A percentile compares a stretch with the other conserved stretches of the same genome.
These are phyloP conservation scores for Alentia gelatinosa DNA, from an alignment of 2,888 invertebrate genomes.

Conservation along the genomic window DNA sequence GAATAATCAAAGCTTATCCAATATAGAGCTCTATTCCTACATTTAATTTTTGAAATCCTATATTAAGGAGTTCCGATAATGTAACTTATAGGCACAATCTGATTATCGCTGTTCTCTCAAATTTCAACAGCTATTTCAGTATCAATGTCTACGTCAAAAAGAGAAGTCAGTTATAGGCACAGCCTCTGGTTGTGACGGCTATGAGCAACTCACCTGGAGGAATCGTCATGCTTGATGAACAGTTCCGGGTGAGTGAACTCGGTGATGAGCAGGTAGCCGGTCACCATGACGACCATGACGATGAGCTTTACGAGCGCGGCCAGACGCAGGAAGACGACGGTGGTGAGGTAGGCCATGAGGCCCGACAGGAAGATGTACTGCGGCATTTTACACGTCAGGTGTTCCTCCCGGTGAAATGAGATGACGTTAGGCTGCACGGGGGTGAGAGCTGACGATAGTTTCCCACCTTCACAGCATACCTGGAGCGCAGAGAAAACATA, in stretches of 20 bases:
- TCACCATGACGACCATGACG: slow-evolving; percentile 87
- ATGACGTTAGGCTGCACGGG: slow-evolving; percentile 48
- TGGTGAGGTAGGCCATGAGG: slow-evolving; percentile 90
- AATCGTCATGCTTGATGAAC: slow-evolving; percentile 89
- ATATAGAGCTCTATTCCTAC: no score
- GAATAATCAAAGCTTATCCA: no score
- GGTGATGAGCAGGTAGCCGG: slow-evolving; percentile 90
- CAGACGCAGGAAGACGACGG: slow-evolving; percentile 91
- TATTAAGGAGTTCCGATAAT: no score
- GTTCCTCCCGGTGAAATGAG: slow-evolving; percentile 76
- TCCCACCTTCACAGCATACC: slow-evolving; percentile 78
- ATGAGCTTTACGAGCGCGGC: slow-evolving; percentile 89
- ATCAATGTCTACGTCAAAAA: no score
- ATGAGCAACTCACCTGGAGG: slow-evolving; percentile 66
- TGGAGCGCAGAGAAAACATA: slow-evolving; percentile 60
- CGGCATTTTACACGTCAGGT: slow-evolving; percentile 87
- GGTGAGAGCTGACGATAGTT: slow-evolving; percentile 68
- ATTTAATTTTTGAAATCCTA: no score
- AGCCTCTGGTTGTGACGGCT: no score
- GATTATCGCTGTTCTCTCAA: no score
- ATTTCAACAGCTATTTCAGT: no score
- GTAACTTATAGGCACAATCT: no score
- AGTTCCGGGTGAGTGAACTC: slow-evolving; percentile 89
- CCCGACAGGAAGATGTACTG: slow-evolving; percentile 93
- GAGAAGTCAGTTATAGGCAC: no score